Evolutionary conservation across 2,113 vertebrate species (phyloP).

Genomic region (Aspidoscelis tigris): DNA sequence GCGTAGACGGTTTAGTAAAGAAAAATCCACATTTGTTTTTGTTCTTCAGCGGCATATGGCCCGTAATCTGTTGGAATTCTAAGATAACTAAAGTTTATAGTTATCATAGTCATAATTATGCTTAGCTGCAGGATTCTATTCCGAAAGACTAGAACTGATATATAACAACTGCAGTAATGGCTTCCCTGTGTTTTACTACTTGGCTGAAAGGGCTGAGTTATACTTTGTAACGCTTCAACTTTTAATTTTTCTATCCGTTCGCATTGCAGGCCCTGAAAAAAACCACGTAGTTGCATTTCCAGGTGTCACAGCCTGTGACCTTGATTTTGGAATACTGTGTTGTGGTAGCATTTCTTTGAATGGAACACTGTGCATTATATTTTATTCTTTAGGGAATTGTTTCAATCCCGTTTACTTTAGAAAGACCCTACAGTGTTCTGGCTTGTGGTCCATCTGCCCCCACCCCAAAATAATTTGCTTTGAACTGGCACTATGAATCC

Average conservation of each 20-base stretch:
- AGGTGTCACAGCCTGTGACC: neutral
- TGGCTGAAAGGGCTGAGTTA: neutral
- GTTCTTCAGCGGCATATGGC: too few species aligned
- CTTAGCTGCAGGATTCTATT: neutral
- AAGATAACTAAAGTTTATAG: neutral
- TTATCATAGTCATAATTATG: neutral
- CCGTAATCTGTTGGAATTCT: neutral
- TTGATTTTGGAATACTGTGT: neutral
- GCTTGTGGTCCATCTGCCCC: neutral
- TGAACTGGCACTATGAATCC: too few species aligned
- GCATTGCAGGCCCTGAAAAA: too few species aligned
- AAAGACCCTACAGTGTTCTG: neutral
- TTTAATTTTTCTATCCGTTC: neutral
- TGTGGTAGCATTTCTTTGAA: neutral
- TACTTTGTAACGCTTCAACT: neutral
- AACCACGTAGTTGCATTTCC: neutral
- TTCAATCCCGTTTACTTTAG: constrained; percentile 10
- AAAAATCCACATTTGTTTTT: neutral
- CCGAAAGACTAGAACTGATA: neutral
- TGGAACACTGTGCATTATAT: neutral
- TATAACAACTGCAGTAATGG: neutral
- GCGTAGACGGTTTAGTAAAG: neutral
- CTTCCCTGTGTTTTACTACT: neutral
- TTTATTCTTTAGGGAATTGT: constrained; percentile 8
- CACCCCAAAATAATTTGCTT: neutral